Evolutionary conservation across 2,113 vertebrate species (phyloP), one percentile per base, ranked within the genome.

Genomic region (Pleuronectes platessa): DNA sequence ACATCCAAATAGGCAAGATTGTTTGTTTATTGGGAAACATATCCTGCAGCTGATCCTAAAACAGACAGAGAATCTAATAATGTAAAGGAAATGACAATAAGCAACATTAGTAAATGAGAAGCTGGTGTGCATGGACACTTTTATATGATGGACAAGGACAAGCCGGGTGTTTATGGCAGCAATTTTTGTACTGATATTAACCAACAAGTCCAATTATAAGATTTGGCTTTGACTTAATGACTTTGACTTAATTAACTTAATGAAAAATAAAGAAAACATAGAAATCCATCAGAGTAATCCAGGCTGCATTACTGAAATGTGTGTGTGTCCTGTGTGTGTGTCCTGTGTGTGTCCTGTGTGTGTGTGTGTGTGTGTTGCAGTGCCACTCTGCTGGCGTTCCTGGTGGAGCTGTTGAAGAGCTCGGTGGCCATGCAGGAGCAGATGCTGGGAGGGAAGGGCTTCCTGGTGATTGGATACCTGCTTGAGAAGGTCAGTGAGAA

Each of bases 371-470:
- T 79, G 0, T 81, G 64, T 85, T 92, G 68, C 94, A 99, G 98
- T 91, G 98, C 97, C 75, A 99, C 98, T 55, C 94, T 99, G 71
- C 90, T 99, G 92, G 97, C 97, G 37, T 99, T 99, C 94, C 91
- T 99, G 90, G 96, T 99, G 93, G 98, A 99, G 88, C 95, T 99
- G 80, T 89, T 99, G 88, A 99, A 99, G 94, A 99, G 98, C 93
- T 99, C 98, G 12, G 98, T 99, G 81, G 98, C 98, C 91, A 99
- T 99, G 98, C 98, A 99, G 93, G 98, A 99, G 67, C 98, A 99
- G 90, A 99, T 99, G 98, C 92, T 99, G 66, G 98, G 97, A 73
- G 97, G 98, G 82, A 99, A 99, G 91, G 98, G 98, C 86, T 99
- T 99, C 84, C 93, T 99, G 88, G 98, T 99, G 81, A 99, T 99